A percentile compares a stretch with the other conserved stretches of the same genome.
phyloP scores from a whole-genome alignment of 2,113 vertebrate genomes.

The Oncorhynchus nerka region DNA sequence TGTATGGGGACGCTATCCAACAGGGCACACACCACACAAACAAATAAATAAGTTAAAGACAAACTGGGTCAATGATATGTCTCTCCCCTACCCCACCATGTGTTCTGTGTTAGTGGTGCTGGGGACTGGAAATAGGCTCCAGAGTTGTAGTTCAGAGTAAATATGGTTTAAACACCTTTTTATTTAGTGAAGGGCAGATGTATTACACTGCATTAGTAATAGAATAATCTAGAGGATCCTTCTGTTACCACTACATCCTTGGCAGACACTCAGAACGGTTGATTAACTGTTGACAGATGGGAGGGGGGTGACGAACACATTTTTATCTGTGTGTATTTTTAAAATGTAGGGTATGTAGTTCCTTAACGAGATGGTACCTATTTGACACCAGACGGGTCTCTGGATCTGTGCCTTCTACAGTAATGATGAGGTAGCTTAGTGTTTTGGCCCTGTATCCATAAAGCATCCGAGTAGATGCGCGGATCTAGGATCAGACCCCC shows the following conservation, averaged over 20 bases:
- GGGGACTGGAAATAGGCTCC: not conserved
- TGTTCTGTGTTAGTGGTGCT: not conserved
- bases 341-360: not conserved
- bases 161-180: no score
- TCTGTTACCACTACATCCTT: no score
- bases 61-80: slow-evolving; percentile 1
- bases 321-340: not conserved
- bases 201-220: no score
- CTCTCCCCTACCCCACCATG: no score
- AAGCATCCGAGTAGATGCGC: no score
- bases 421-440: not conserved
- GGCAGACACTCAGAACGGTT: no score
- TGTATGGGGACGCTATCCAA: not conserved
- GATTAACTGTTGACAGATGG: not conserved
- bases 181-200: no score
- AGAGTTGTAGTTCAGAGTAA: no score
- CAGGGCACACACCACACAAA: slow-evolving; percentile 5
- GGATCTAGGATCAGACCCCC: no score
- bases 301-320: not conserved
- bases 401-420: not conserved
- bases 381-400: not conserved
- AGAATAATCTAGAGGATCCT: no score
- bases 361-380: not conserved
- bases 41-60: not conserved
- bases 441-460: no score